A percentile compares a stretch with the other conserved stretches of the same genome.
Evolutionary conservation across 2,888 invertebrate species (phyloP).

Genomic region (Pachycephus smyrnensis): DNA sequence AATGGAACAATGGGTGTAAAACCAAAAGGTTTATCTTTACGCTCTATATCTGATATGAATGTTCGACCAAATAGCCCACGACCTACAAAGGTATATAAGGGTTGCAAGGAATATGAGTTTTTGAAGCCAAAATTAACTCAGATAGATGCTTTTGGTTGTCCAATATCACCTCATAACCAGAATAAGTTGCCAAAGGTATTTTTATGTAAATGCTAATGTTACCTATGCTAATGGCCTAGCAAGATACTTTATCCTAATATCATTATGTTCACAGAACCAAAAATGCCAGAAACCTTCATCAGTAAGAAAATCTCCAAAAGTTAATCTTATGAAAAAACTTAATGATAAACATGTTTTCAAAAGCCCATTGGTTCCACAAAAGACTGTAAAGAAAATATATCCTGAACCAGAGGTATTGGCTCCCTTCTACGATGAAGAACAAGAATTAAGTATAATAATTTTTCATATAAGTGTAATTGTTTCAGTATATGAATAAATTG

Average conservation of each 20-base stretch:
- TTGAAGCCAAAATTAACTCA: slow-evolving; percentile 32
- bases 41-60: slow-evolving; percentile 45
- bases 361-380: slow-evolving; percentile 36
- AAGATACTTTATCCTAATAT: too few species aligned
- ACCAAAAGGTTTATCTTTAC: slow-evolving; percentile 45
- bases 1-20: slow-evolving; percentile 23
- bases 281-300: not conserved
- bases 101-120: slow-evolving; percentile 19
- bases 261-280: not conserved
- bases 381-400: slow-evolving; percentile 17
- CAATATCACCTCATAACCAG: slow-evolving; percentile 16
- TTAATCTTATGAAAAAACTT: not conserved
- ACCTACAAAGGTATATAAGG: slow-evolving; percentile 2
- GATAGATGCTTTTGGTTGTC: slow-evolving; percentile 7
- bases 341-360: slow-evolving; percentile 33
- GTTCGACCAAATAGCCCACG: slow-evolving; percentile 10
- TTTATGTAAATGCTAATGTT: too few species aligned
- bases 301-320: slow-evolving; percentile 22
- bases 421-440: slow-evolving; percentile 31
- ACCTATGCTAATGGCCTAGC: too few species aligned
- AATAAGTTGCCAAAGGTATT: slow-evolving; percentile 24
- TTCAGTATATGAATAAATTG: not conserved
- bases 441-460: slow-evolving; percentile 24
- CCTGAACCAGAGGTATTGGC: slow-evolving; percentile 43
- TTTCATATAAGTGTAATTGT: slow-evolving; percentile 9